A percentile compares a stretch with the other conserved stretches of the same genome.
Evolutionary conservation across 1,140 invertebrate genomes (phyloP).

Genomic region (Bombus superbus): DNA sequence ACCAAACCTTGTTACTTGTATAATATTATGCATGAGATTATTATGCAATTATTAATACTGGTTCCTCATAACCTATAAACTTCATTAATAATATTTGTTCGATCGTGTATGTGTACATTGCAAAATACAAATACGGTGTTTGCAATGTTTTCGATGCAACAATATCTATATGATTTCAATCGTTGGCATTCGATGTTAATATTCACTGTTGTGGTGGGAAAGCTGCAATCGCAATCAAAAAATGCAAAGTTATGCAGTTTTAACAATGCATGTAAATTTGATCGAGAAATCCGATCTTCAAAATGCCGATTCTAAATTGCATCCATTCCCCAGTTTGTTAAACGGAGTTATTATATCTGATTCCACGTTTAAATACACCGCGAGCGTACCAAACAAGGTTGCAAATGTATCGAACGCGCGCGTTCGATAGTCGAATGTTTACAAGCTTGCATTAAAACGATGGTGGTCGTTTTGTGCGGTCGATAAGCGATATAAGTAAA

Average conservation of each 20-base stretch:
- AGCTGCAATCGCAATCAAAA: neutral
- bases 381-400: neutral
- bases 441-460: conserved; percentile 3
- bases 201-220: neutral
- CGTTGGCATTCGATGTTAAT: neutral
- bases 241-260: neutral
- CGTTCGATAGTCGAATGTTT: conserved; percentile 21
- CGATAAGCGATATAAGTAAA: neutral
- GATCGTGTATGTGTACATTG: no score
- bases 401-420: neutral
- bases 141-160: neutral
- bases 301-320: neutral
- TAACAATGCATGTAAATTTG: neutral
- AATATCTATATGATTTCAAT: no score
- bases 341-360: neutral
- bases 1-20: no score
- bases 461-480: neutral
- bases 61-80: no score
- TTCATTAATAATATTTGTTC: no score
- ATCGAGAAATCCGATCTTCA: neutral
- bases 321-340: neutral
- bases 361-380: neutral
- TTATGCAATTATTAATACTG: no score
- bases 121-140: neutral
- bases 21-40: no score